phyloP scores from a whole-genome alignment of 2,888 invertebrate genomes.

The Candidula unifasciata region DNA sequence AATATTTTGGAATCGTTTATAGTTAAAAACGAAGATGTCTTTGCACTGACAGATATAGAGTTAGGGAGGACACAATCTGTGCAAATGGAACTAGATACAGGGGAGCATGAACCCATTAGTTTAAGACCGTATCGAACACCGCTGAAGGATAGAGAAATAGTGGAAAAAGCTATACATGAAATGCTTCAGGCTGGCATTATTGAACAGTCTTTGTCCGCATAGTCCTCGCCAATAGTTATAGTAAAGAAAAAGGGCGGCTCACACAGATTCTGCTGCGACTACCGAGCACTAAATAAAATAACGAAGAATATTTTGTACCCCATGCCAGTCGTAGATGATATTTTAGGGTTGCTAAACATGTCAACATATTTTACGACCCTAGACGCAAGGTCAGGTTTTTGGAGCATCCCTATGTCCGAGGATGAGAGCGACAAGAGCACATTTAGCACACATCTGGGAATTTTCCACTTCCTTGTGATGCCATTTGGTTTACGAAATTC shows the following conservation, averaged over 20 bases:
- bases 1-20: too few species aligned
- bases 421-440: background rate
- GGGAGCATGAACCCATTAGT: background rate
- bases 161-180: background rate
- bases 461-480: background rate
- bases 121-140: background rate
- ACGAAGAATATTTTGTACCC: too few species aligned
- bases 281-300: background rate
- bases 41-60: background rate
- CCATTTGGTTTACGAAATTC: background rate
- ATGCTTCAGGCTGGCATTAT: background rate
- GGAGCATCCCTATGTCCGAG: background rate
- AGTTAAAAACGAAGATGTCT: too few species aligned
- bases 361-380: background rate
- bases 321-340: too few species aligned
- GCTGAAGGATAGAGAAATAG: background rate
- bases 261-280: background rate
- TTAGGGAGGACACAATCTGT: background rate
- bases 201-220: background rate
- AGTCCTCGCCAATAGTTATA: background rate
- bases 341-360: background rate
- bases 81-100: background rate
- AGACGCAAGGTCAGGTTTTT: too few species aligned
- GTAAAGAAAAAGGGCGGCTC: background rate
- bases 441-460: background rate